phyloP scores from a whole-genome alignment of 2,888 invertebrate species.

The Phorcus lineatus region DNA sequence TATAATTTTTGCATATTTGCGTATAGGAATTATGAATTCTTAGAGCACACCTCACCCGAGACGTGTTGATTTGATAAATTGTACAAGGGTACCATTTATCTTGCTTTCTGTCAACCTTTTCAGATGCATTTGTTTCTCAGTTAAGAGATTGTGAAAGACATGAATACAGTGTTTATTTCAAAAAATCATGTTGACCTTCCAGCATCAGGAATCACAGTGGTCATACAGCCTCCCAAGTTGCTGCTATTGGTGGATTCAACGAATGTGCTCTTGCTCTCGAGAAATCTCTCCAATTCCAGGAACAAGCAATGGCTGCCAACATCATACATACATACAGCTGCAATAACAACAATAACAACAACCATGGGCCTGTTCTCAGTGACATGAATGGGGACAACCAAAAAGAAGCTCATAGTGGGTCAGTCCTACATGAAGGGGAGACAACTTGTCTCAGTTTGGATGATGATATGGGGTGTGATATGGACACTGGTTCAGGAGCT shows the following conservation, averaged over 20 bases:
- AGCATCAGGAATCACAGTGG: conserved; percentile 65
- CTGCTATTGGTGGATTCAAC: conserved; percentile 51
- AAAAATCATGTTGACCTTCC: conserved; percentile 33
- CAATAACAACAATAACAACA: conserved; percentile 32
- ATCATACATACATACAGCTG: conserved; percentile 4
- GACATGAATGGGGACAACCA: background rate
- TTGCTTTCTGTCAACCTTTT: too few relatives aligned
- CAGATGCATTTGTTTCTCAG: too few relatives aligned
- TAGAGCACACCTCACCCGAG: too few relatives aligned
- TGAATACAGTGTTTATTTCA: too few relatives aligned
- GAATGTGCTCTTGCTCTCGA: conserved; percentile 64
- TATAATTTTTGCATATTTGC: too few relatives aligned
- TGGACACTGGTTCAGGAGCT: conserved; percentile 4
- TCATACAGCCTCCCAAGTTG: conserved; percentile 61
- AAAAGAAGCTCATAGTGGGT: too few relatives aligned
- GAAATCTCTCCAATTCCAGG: conserved; percentile 49
- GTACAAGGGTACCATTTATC: too few relatives aligned
- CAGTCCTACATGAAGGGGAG: too few relatives aligned
- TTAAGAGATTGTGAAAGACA: too few relatives aligned
- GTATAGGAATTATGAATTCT: too few relatives aligned
- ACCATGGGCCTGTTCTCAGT: background rate
- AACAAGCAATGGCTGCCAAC: conserved; percentile 13
- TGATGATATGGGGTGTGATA: background rate
- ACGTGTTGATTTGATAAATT: too few relatives aligned
- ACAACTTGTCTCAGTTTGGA: background rate